Evolutionary conservation across 1,140 invertebrate genomes (phyloP), one percentile per base, ranked within the genome.

Genomic region (Trichonephila clavata): DNA sequence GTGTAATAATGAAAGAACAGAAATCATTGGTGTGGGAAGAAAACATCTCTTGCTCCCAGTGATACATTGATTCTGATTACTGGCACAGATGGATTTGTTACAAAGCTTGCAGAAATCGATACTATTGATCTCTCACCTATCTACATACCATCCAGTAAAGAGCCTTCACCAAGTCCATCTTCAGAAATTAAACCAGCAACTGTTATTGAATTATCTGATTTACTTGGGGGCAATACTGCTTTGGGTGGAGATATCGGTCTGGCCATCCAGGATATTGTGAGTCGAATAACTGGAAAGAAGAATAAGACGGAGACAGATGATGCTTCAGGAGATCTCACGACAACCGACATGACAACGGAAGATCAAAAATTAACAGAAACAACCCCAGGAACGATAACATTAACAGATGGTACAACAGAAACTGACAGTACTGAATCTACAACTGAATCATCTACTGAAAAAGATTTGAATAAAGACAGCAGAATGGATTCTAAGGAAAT

Each of bases 211-310:
- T 88, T 95, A 61, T 95, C 94, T 57, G 95, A 95, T 93, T 84
- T 95, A 59, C 77, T 95, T 21, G 94, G 94, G 24, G 94, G 94
- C 43, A 93, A 94, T 61, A 90, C 94, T 13, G 90, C 89, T 57
- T 87, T 94, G 18, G 94, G 94, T n/a, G 92, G 95, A 18, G 94
- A 95, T 65, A 86, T 95, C 32, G 95, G 94, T 18, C 92, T 94
- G 84, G 93, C 95, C 2, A 95, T 95, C 16, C 94, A 95, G 71
- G 95, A 94, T 87, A 95, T 95, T 88, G 95, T 95, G 4, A 94
- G 93, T 63, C 71, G 68, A 24, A 86, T 94, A 32, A 94, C 92
- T 27, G 86, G 86, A 27, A 87, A 94, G 43, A 93, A 86, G 65
- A 89, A 84, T 81, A 89, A 90, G 68, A 94, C 93, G 16, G 93